Evolutionary conservation across 2,888 invertebrate species (phyloP).

Genomic region (Colostygia pectinataria): DNA sequence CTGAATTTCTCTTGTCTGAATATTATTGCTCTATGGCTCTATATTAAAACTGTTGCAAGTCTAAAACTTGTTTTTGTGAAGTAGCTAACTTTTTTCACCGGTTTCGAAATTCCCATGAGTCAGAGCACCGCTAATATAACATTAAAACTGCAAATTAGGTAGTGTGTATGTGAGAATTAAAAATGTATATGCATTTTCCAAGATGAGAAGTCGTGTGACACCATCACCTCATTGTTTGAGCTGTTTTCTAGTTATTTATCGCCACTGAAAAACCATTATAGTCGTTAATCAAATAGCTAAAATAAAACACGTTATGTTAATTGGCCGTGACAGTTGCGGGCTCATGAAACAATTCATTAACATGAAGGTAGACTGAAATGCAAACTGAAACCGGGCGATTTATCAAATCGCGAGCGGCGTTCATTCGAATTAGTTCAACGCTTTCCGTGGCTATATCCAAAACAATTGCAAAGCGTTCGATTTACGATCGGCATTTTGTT

Average conservation of each 20-base stretch:
- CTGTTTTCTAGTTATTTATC: slow-evolving; percentile 43
- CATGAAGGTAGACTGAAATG: slow-evolving; percentile 47
- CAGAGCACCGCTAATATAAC: slow-evolving; percentile 58
- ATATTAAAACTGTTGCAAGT: slow-evolving; percentile 50
- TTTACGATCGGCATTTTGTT: slow-evolving; percentile 75
- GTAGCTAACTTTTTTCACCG: slow-evolving; percentile 47
- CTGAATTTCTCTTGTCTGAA: slow-evolving; percentile 27
- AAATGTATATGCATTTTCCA: slow-evolving; percentile 30
- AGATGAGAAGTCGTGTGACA: slow-evolving; percentile 40
- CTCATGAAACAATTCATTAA: slow-evolving; percentile 52
- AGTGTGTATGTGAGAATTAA: slow-evolving; percentile 72
- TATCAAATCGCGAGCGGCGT: slow-evolving; percentile 63
- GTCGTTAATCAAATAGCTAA: slow-evolving; percentile 38
- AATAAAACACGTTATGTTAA: slow-evolving; percentile 41
- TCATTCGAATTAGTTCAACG: slow-evolving; percentile 56
- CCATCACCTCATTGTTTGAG: slow-evolving; percentile 49
- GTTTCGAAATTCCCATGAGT: slow-evolving; percentile 65
- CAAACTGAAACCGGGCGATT: slow-evolving; percentile 53
- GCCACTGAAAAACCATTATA: slow-evolving; percentile 31
- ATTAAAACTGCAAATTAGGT: slow-evolving; percentile 75
- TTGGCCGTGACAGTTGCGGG: slow-evolving; percentile 31
- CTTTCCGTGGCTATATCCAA: slow-evolving; percentile 70
- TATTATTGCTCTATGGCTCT: slow-evolving; percentile 32
- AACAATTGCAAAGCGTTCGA: slow-evolving; percentile 75
- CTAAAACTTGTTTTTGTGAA: slow-evolving; percentile 59